Conservation (phyloP, 1,140 invertebrate genomes). For the Lepidostoma basale region DNA sequence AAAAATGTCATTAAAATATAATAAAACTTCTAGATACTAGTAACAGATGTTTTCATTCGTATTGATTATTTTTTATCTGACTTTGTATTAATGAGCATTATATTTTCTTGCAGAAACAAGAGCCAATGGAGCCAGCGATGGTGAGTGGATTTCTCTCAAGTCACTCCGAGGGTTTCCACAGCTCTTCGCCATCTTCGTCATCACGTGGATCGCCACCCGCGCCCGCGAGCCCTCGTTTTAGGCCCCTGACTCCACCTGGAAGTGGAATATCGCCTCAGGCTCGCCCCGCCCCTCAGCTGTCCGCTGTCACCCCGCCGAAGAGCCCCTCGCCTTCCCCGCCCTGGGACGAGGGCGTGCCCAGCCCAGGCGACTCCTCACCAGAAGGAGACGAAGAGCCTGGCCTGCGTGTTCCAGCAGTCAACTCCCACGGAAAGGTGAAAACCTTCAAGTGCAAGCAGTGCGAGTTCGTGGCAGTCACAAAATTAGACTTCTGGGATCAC, state of each 20-base stretch:
- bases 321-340: conserved; percentile 59
- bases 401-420: conserved; percentile 72
- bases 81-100: background rate
- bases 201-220: conserved; percentile 59
- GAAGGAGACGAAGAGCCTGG: conserved; percentile 70
- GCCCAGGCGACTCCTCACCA: conserved; percentile 58
- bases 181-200: conserved; percentile 58
- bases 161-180: conserved; percentile 60
- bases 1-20: no score
- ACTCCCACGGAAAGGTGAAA: conserved; percentile 84
- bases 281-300: conserved; percentile 50
- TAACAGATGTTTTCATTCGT: background rate
- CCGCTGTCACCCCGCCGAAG: conserved; percentile 61
- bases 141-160: conserved; percentile 38
- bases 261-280: conserved; percentile 55
- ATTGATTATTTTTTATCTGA: background rate
- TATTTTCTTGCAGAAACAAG: conserved; percentile 52
- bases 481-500: conserved; percentile 94
- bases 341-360: conserved; percentile 56
- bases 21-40: background rate
- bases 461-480: conserved; percentile 80
- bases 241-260: conserved; percentile 54
- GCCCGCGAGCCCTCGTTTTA: conserved; percentile 49
- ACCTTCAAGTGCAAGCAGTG: conserved; percentile 94
- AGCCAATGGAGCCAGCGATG: conserved; percentile 49